These are phyloP conservation scores for Rhabdophis nuchalis DNA, from an alignment of 2,797 vertebrate species.

Conservation along the genomic window DNA sequence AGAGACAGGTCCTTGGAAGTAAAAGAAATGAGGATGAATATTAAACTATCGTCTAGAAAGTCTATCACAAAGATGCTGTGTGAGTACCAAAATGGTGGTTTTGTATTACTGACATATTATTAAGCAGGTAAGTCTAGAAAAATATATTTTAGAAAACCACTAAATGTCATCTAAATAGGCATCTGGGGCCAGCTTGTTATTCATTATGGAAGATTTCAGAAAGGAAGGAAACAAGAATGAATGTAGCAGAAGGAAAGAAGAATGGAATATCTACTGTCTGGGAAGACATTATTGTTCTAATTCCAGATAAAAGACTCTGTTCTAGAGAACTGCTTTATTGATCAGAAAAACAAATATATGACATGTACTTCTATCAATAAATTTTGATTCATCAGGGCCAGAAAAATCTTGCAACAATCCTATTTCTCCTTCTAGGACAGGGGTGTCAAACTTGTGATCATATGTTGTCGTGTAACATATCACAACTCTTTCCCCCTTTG, in stretches of 20 bases:
- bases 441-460: too few relatives aligned
- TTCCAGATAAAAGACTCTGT: background rate
- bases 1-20: slow-evolving; percentile 65
- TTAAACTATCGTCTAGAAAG: slow-evolving; percentile 71
- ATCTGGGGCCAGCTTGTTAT: background rate
- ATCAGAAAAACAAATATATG: background rate
- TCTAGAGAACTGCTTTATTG: background rate
- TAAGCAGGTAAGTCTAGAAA: background rate
- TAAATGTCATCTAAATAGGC: background rate
- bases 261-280: background rate
- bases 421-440: background rate
- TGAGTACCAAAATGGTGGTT: slow-evolving; percentile 22
- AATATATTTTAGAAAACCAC: background rate
- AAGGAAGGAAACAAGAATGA: background rate
- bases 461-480: too few relatives aligned
- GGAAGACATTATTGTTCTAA: background rate
- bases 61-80: slow-evolving; percentile 74
- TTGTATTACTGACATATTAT: background rate
- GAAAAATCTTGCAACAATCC: background rate
- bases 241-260: background rate
- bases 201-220: background rate
- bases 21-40: slow-evolving; percentile 65
- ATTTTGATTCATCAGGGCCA: background rate
- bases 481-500: too few relatives aligned
- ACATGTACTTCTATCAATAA: background rate